Conservation (phyloP, 2,888 invertebrate species). For the Rhynchonema sp. region DNA sequence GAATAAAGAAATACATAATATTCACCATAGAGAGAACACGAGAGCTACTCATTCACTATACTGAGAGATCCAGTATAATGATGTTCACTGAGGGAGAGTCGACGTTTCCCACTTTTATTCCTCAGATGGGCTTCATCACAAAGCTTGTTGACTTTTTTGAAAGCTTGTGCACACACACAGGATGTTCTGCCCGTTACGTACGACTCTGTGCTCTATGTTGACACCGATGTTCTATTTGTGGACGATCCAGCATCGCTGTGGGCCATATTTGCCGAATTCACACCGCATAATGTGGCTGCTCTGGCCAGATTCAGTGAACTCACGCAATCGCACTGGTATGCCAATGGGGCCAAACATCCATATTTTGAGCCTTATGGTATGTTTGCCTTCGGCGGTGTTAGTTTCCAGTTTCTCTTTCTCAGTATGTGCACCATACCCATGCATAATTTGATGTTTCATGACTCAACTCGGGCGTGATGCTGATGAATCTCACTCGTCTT, state of each 20-base stretch:
- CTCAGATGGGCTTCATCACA: no score
- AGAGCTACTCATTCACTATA: no score
- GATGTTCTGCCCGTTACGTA: no score
- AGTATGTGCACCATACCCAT: no score
- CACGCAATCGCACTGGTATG: background rate
- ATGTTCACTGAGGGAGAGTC: no score
- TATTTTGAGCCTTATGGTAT: background rate
- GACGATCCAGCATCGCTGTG: background rate
- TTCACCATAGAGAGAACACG: no score
- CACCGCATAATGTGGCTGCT: background rate
- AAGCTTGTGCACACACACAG: no score
- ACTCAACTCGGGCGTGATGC: slow-evolving; percentile 86
- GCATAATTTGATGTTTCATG: slow-evolving; percentile 47
- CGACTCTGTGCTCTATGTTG: background rate
- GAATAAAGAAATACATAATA: no score
- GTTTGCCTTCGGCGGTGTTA: no score
- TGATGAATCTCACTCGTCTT: slow-evolving; percentile 87
- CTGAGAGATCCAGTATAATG: no score
- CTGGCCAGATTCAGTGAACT: background rate
- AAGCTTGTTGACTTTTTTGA: no score
- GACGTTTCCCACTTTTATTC: no score
- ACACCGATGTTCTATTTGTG: background rate
- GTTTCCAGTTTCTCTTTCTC: background rate
- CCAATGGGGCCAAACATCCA: background rate
- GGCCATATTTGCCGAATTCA: background rate